A percentile compares a stretch with the other conserved stretches of the same genome.
Evolutionary conservation across 1,140 invertebrate species (phyloP).

Genomic region (Dufourea novaeangliae): DNA sequence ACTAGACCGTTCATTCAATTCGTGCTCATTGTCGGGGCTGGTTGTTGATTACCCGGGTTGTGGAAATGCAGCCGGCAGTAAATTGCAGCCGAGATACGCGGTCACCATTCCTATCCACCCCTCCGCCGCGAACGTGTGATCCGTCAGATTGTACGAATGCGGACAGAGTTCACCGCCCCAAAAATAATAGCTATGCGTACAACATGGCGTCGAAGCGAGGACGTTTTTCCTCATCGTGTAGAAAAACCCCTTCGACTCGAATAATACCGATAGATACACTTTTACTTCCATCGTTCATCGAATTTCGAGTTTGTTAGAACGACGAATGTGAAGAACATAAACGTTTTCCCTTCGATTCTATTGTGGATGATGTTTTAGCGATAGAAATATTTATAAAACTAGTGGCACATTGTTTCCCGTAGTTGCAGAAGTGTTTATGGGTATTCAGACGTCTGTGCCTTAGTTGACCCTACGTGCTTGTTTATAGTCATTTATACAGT

Average conservation of each 20-base stretch:
- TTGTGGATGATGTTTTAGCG: no score
- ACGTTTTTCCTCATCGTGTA: neutral
- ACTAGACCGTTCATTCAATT: slow-evolving; percentile 46
- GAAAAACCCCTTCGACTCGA: neutral
- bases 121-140: slow-evolving; percentile 47
- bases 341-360: no score
- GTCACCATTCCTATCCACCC: slow-evolving; percentile 25
- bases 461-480: no score
- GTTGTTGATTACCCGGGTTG: slow-evolving; percentile 61
- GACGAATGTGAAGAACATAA: no score
- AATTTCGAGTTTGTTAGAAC: no score
- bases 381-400: no score
- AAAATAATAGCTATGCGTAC: slow-evolving; percentile 41
- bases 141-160: slow-evolving; percentile 31
- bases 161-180: neutral
- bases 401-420: no score
- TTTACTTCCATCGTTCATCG: neutral
- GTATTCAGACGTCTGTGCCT: no score
- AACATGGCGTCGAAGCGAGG: neutral
- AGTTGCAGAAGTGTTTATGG: no score
- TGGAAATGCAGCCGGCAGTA: slow-evolving; percentile 58
- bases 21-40: slow-evolving; percentile 29
- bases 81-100: slow-evolving; percentile 51
- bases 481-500: no score
- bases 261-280: neutral